A percentile compares a stretch with the other conserved stretches of the same genome.
Evolutionary conservation across 2,797 vertebrate species (phyloP).

Genomic region (Diglossa cyanea): DNA sequence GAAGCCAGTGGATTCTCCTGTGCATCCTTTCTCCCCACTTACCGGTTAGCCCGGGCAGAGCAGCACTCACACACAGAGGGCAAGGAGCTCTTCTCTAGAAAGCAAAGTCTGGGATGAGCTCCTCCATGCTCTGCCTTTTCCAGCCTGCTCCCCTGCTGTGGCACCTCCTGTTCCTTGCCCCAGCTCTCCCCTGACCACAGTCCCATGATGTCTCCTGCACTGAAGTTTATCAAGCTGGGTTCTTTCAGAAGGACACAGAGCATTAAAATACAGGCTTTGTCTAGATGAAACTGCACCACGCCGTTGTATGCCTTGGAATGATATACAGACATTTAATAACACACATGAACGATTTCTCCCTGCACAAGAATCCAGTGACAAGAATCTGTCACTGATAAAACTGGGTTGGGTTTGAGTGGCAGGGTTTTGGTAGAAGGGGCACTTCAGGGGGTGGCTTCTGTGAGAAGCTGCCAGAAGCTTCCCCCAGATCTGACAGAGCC

Average conservation of each 20-base stretch:
- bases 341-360: neutral
- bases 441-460: neutral
- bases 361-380: neutral
- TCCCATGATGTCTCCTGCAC: neutral
- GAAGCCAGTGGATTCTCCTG: neutral
- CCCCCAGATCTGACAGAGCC: neutral
- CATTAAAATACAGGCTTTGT: neutral
- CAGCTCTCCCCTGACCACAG: neutral
- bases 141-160: neutral
- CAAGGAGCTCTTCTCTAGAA: neutral
- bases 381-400: neutral
- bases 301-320: neutral
- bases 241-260: neutral
- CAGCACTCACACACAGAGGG: neutral
- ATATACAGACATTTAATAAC: neutral
- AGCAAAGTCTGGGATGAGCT: neutral
- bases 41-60: neutral
- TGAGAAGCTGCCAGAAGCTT: neutral
- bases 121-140: neutral
- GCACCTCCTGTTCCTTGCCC: neutral
- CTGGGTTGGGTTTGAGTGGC: neutral
- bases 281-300: neutral
- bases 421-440: neutral
- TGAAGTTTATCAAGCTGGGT: neutral
- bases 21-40: neutral